These are phyloP conservation scores for Torymus texanus DNA, from an alignment of 2,888 invertebrate genomes.

Conservation along the genomic window DNA sequence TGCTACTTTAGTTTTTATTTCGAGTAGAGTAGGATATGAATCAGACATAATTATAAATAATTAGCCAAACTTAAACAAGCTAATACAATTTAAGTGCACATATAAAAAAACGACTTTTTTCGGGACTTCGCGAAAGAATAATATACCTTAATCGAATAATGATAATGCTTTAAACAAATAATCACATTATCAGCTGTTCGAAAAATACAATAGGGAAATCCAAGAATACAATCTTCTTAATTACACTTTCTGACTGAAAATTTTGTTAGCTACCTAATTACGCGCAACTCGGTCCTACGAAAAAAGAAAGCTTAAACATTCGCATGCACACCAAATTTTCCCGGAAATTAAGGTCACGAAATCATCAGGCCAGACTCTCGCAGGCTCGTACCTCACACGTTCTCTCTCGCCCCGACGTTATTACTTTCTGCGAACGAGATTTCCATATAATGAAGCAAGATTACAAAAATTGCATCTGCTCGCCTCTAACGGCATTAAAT, in stretches of 20 bases:
- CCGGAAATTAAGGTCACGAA: slow-evolving; percentile 52
- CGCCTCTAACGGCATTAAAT: slow-evolving; percentile 24
- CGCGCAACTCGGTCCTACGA: not conserved
- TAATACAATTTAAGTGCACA: not conserved
- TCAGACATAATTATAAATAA: too few species aligned
- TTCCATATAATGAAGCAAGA: slow-evolving; percentile 54
- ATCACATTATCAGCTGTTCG: too few species aligned
- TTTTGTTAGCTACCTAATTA: slow-evolving; percentile 19
- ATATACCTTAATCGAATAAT: not conserved
- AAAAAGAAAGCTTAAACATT: slow-evolving; percentile 21
- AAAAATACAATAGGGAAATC: too few species aligned
- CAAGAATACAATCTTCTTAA: slow-evolving; percentile 22
- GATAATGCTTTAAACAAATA: not conserved
- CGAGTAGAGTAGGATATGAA: too few species aligned
- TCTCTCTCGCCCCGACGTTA: slow-evolving; percentile 12
- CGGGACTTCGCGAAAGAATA: not conserved
- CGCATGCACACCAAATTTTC: slow-evolving; percentile 38
- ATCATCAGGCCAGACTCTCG: slow-evolving; percentile 26
- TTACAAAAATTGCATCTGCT: slow-evolving; percentile 50
- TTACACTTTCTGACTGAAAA: slow-evolving; percentile 3
- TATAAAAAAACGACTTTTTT: not conserved
- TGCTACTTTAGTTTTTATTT: too few species aligned
- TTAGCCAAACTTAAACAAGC: too few species aligned
- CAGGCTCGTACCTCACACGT: not conserved
- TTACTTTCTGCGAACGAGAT: slow-evolving; percentile 48